Conservation (phyloP, 2,113 vertebrate species). For the Lichenostomus cassidix region DNA sequence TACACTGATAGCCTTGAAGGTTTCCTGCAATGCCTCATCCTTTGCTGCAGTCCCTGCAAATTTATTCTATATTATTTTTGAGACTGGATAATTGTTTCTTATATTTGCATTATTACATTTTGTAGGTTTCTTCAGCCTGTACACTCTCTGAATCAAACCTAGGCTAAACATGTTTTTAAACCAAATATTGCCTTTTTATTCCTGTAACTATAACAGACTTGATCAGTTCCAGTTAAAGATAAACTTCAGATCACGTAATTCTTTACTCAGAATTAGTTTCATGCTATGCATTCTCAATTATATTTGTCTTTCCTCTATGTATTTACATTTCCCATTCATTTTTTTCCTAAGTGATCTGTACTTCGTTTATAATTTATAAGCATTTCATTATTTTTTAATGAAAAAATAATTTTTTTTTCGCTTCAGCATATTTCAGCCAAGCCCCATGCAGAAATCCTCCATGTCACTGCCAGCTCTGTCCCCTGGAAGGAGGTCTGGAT, state of each 20-base stretch:
- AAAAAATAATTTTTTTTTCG: background rate
- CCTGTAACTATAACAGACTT: background rate
- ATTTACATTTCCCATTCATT: conserved; percentile 30
- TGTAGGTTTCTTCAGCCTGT: background rate
- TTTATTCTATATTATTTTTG: conserved; percentile 21
- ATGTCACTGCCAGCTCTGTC: background rate
- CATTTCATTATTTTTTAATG: conserved; percentile 34
- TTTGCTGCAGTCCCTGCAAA: conserved; percentile 8
- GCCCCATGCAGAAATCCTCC: background rate
- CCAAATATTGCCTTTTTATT: conserved; percentile 4
- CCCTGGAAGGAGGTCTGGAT: background rate
- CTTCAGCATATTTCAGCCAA: background rate
- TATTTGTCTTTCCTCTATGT: background rate
- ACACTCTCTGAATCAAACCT: conserved; percentile 21
- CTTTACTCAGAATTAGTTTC: conserved; percentile 28
- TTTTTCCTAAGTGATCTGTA: background rate
- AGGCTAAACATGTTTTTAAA: conserved; percentile 26
- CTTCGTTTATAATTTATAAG: conserved; percentile 42
- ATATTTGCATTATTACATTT: conserved; percentile 44
- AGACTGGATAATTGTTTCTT: conserved; percentile 46
- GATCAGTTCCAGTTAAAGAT: background rate
- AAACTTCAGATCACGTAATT: conserved; percentile 35
- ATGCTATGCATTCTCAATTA: conserved; percentile 17
- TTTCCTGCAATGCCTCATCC: conserved; percentile 17
- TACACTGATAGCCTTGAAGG: conserved; percentile 10